Evolutionary conservation across 2,888 invertebrate genomes (phyloP), one percentile per base, ranked within the genome.

Genomic region (Odontocolon sp.): DNA sequence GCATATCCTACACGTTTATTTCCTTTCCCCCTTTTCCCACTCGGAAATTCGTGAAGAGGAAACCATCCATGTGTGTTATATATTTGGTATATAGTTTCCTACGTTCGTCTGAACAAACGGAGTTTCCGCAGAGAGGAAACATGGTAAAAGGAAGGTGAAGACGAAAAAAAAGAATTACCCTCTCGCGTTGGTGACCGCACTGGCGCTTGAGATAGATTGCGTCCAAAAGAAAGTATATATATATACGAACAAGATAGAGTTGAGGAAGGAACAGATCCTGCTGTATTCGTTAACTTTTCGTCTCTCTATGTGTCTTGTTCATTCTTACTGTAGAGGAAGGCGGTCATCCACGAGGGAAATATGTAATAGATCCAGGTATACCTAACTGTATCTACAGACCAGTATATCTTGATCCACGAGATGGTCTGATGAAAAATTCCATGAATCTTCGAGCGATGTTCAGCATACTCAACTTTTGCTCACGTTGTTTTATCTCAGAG

Each of bases 341-440:
- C 16, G 74, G 68, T 69, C 74, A 74, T 50, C 68, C 69, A 74
- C 74, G 40, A 69, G 74, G 74, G 74, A 74, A 74, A 74, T 74
- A 69, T 69, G 68, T 69, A 63, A 74, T 68, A 68, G 68, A 61
- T 63, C 61, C 67, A 38, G 47, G 56, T 56, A 68, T 69, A 57
- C 64, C 56, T 21, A 36, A 8, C 63, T 18, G 33, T 21, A 56
- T 71, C 63, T 18, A 11, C 26, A 68, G 61, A 42, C 42, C 23
- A 18, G 45, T 57, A 52, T 70, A 69, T 70, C 57, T 70, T 52
- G 76, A 72, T 72, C 64, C 63, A 63, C 54, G 42, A 52, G 72
- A 50, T 50, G 52, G 67, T 26, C 64, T 78, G 76, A 72, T 70
- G 80, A 70, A 78, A 75, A 74, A 74, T 74, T 74, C 74, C 63